These are phyloP conservation scores for Sicus ferrugineus DNA, from an alignment of 2,888 invertebrate genomes.

Conservation along the genomic window DNA sequence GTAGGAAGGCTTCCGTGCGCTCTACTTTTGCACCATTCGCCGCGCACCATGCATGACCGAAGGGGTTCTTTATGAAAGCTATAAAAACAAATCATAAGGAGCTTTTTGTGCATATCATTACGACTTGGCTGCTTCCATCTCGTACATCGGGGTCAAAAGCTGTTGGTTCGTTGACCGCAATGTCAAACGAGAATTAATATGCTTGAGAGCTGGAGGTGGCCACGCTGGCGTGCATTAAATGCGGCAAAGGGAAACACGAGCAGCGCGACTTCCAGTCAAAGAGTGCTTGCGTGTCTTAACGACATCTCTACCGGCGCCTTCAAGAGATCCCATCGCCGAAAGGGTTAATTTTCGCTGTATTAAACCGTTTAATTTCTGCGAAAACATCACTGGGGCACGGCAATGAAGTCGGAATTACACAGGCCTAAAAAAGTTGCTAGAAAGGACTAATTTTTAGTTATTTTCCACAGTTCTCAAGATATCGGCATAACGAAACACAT, in stretches of 20 bases:
- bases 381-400: no score
- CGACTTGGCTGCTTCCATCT: not conserved
- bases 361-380: slow-evolving; percentile 13
- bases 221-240: not conserved
- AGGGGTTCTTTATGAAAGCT: slow-evolving; percentile 1
- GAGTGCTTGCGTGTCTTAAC: slow-evolving; percentile 39
- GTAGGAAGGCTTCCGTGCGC: not conserved
- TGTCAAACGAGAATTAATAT: slow-evolving; percentile 39
- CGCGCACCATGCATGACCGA: not conserved
- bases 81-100: slow-evolving; percentile 3
- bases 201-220: slow-evolving; percentile 28
- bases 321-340: slow-evolving; percentile 8
- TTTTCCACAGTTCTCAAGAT: no score
- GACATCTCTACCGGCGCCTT: slow-evolving; percentile 34
- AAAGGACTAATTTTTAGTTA: no score
- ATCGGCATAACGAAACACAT: no score
- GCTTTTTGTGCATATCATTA: slow-evolving; percentile 1
- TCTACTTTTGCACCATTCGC: not conserved
- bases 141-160: slow-evolving; percentile 34
- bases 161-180: slow-evolving; percentile 35
- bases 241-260: not conserved
- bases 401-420: no score
- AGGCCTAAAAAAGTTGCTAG: no score
- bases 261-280: not conserved
- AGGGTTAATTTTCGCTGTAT: not conserved